Conservation (phyloP, 2,113 vertebrate species). For the Pseudopodoces humilis region DNA sequence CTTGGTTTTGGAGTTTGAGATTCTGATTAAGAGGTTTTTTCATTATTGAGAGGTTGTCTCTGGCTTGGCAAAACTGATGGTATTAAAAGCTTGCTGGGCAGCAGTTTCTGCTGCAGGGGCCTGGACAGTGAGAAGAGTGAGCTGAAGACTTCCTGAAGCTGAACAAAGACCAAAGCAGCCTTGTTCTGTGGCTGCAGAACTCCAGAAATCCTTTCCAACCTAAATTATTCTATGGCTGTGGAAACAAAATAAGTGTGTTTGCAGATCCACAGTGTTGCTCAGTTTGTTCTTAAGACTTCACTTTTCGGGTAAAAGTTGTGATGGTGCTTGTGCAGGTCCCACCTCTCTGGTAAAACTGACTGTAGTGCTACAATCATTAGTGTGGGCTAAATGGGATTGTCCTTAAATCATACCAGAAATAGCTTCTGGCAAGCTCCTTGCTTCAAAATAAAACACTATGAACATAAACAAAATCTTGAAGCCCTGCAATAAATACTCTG, state of each 20-base stretch:
- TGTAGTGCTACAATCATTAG: neutral
- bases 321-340: neutral
- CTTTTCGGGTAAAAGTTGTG: neutral
- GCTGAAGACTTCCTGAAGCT: neutral
- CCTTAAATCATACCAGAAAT: neutral
- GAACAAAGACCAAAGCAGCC: neutral
- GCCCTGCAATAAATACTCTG: neutral
- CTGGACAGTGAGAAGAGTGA: neutral
- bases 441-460: neutral
- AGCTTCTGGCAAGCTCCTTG: neutral
- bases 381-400: neutral
- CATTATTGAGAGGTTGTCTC: neutral
- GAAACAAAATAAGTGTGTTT: neutral
- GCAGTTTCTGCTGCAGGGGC: neutral
- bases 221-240: neutral
- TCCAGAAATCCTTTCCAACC: neutral
- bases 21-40: neutral
- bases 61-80: neutral
- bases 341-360: neutral
- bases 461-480: neutral
- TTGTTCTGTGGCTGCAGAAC: neutral
- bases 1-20: neutral
- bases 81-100: neutral
- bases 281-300: neutral
- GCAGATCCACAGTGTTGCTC: accelerated